phyloP scores from a whole-genome alignment of 2,888 invertebrate species.

The Campopleginae sp. region DNA sequence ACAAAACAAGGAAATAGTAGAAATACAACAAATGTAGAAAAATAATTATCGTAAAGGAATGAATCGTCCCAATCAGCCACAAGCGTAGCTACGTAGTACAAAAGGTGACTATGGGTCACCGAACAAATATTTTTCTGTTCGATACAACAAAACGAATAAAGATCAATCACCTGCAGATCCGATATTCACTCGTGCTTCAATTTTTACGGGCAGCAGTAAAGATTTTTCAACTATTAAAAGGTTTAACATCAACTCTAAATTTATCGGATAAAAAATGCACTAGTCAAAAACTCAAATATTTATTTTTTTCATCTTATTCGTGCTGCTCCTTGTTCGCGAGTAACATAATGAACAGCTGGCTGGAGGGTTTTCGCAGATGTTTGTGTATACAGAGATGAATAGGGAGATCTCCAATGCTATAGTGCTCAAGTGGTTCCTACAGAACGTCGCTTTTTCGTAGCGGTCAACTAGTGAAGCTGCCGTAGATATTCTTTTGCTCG shows the following conservation, averaged over 20 bases:
- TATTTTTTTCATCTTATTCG: conserved; percentile 52
- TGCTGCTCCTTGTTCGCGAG: conserved; percentile 11
- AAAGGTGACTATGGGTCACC: conserved; percentile 33
- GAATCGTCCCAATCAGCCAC: neutral
- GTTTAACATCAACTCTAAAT: conserved; percentile 9
- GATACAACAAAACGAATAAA: conserved; percentile 8
- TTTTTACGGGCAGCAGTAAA: neutral
- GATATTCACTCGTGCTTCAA: neutral
- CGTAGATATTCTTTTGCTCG: too few relatives aligned
- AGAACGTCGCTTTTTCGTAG: too few relatives aligned
- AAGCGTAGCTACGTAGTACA: conserved; percentile 30
- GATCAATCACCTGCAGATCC: conserved; percentile 29
- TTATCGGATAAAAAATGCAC: conserved; percentile 1
- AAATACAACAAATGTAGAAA: neutral
- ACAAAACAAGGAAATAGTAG: neutral
- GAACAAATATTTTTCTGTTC: conserved; percentile 33
- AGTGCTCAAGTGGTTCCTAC: too few relatives aligned
- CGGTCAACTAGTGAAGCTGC: too few relatives aligned
- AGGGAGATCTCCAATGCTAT: too few relatives aligned
- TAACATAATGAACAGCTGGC: conserved; percentile 50
- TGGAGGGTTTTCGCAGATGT: conserved; percentile 9
- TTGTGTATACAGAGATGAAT: too few relatives aligned
- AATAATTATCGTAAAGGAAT: neutral
- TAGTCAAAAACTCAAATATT: conserved; percentile 44
- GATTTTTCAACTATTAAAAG: conserved; percentile 11